These are phyloP conservation scores for Drosophila takahashii DNA, from an alignment of 1,140 invertebrate genomes.

Conservation along the genomic window DNA sequence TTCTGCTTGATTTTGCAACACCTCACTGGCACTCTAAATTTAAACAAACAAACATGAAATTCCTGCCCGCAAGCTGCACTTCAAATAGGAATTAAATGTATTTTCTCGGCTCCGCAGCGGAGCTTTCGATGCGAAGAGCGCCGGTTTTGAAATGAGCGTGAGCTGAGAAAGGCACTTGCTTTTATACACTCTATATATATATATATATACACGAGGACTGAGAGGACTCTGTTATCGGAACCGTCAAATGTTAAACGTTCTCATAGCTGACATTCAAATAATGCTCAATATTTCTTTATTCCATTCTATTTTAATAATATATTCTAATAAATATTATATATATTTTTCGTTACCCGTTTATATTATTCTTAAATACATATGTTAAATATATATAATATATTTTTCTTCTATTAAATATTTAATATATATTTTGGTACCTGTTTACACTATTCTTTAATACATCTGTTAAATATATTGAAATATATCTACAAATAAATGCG, in stretches of 20 bases:
- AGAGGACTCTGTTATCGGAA: background rate
- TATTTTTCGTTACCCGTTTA: background rate
- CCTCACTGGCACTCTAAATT: constrained; percentile 7
- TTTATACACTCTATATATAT: constrained; percentile 22
- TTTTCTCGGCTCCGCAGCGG: constrained; percentile 32
- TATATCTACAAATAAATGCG: too few relatives aligned
- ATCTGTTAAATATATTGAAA: too few relatives aligned
- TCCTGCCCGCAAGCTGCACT: constrained; percentile 41
- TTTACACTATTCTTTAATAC: too few relatives aligned
- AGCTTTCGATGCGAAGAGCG: constrained; percentile 54
- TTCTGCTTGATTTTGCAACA: constrained; percentile 2
- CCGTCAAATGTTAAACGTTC: background rate
- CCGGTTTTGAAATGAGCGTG: constrained; percentile 56
- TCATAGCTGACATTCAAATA: background rate
- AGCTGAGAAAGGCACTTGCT: background rate
- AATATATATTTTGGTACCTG: too few relatives aligned
- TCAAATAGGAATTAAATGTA: constrained; percentile 30
- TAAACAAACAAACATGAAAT: constrained; percentile 35
- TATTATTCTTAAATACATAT: too few relatives aligned
- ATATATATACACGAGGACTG: background rate
- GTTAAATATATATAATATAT: too few relatives aligned
- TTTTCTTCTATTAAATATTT: too few relatives aligned
- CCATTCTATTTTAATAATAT: too few relatives aligned
- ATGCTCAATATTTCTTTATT: background rate
- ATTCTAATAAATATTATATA: background rate